Evolutionary conservation across 2,888 invertebrate species (phyloP).

Genomic region (Hartigia nigra): DNA sequence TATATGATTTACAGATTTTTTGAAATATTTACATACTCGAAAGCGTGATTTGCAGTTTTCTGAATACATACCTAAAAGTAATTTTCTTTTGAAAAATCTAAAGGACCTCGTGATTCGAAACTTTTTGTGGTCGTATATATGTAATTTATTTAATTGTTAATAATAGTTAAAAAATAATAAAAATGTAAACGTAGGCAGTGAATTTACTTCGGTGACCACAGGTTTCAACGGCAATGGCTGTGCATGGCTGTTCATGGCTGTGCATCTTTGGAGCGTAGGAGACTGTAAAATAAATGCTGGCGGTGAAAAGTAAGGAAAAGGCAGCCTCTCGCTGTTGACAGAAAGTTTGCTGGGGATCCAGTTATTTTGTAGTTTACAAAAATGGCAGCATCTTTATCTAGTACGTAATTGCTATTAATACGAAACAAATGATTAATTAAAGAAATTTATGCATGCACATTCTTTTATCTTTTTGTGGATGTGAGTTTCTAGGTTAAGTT

Average conservation of each 20-base stretch:
- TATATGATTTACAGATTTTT: not conserved
- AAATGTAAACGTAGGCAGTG: not conserved
- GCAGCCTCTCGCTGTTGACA: not conserved
- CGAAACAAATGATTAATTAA: not conserved
- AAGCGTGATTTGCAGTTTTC: not conserved
- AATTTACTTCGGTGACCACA: not conserved
- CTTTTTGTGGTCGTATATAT: not conserved
- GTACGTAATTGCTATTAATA: constrained; percentile 29
- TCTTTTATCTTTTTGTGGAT: constrained; percentile 7
- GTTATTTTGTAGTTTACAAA: constrained; percentile 17
- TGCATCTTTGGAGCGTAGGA: not conserved
- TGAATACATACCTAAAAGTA: not conserved
- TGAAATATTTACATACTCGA: not conserved
- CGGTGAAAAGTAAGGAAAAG: not conserved
- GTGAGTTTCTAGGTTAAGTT: not conserved
- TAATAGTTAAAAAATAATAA: not conserved
- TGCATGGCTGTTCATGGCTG: not conserved
- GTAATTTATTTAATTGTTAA: not conserved
- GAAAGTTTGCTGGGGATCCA: not conserved
- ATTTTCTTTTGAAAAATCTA: not conserved
- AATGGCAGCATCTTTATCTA: constrained; percentile 52
- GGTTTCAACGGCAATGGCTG: not conserved
- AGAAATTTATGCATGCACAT: not conserved
- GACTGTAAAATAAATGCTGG: not conserved
- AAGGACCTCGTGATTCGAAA: not conserved